These are phyloP conservation scores for Drosophila imparisetae DNA, from an alignment of 2,888 invertebrate genomes.

Conservation along the genomic window DNA sequence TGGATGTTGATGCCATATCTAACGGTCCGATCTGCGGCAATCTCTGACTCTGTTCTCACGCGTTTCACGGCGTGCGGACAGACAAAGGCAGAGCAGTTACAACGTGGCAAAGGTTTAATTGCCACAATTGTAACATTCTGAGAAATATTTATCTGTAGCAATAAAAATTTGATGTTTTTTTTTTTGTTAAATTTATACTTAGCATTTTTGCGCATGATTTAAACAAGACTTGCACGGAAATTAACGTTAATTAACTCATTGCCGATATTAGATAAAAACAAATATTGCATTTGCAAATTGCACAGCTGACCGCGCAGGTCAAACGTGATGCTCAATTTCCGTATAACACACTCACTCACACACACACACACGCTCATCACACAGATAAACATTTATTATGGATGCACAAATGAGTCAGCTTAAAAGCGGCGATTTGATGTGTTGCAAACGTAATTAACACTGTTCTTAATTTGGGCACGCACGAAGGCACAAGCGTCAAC, in stretches of 20 bases:
- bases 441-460: conserved; percentile 65
- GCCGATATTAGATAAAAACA: conserved; percentile 30
- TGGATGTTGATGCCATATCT: conserved; percentile 8
- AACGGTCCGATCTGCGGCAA: conserved; percentile 49
- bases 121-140: conserved; percentile 39
- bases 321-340: conserved; percentile 32
- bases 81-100: conserved; percentile 6
- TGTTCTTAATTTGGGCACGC: conserved; percentile 60
- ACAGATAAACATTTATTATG: not conserved
- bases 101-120: conserved; percentile 49
- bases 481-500: conserved; percentile 35
- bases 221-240: conserved; percentile 24
- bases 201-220: conserved; percentile 4
- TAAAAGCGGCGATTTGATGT: conserved; percentile 45
- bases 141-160: conserved; percentile 6
- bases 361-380: conserved; percentile 2
- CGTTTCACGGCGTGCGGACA: conserved; percentile 46
- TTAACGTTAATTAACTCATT: conserved; percentile 20
- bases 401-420: conserved; percentile 3
- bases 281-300: conserved; percentile 17
- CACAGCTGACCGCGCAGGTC: conserved; percentile 20
- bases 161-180: conserved; percentile 9
- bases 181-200: conserved; percentile 11
- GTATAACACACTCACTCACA: not conserved
- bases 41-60: conserved; percentile 59